Conservation (phyloP, 2,113 vertebrate genomes). For the Microcebus lehilahytsara region DNA sequence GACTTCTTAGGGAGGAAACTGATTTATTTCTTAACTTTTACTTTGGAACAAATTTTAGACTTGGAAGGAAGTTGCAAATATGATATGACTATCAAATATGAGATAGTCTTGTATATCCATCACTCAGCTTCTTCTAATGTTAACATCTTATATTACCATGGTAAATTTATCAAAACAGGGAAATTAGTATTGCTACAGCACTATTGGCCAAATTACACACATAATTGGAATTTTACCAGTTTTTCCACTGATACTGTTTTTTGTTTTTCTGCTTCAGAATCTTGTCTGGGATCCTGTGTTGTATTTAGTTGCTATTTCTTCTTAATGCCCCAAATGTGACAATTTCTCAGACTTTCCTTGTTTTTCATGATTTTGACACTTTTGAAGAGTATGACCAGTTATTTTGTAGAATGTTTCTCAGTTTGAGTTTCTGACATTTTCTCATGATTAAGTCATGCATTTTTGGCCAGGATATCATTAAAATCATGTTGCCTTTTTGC, state of each 20-base stretch:
- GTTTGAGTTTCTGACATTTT: constrained; percentile 35
- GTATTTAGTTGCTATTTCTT: background rate
- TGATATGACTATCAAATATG: background rate
- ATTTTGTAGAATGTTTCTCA: background rate
- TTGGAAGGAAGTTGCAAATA: constrained; percentile 37
- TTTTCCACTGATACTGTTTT: background rate
- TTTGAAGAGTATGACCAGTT: background rate
- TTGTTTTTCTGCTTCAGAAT: background rate
- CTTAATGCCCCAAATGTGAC: background rate
- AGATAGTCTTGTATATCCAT: background rate
- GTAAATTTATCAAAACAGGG: background rate
- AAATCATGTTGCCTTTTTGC: background rate
- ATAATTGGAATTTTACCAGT: background rate
- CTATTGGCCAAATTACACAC: background rate
- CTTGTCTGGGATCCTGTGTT: background rate
- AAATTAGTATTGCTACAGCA: background rate
- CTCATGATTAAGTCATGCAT: background rate
- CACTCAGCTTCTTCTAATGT: background rate
- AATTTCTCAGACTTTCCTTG: background rate
- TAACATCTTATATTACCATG: background rate
- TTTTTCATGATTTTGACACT: background rate
- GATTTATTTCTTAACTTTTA: constrained; percentile 21
- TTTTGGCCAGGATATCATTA: background rate
- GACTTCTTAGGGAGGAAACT: background rate
- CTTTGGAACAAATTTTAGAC: constrained; percentile 51